Evolutionary conservation across 92 coral and sea anemone species (phyloP), one percentile per base, ranked within the genome.

Genomic region (Epizoanthus illoricatus): DNA sequence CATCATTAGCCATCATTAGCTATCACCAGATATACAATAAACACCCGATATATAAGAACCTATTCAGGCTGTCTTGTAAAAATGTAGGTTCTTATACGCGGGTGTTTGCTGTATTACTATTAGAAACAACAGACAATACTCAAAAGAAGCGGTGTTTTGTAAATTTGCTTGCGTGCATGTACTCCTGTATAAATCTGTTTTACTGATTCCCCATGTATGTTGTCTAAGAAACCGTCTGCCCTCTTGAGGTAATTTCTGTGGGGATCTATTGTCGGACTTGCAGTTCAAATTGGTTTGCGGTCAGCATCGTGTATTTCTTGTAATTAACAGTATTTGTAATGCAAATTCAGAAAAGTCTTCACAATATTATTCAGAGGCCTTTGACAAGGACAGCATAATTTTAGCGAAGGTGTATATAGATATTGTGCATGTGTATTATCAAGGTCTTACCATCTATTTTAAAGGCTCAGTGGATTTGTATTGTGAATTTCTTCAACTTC

Each of bases 311-410:
- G 21, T 62, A 59, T 63, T 43, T 43, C 33, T 78, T 62, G 43
- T 63, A 70, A 78, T 42, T 62, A 45, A 23, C 33, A 7, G 60
- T 41, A 28, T 75, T 75, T 74, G 67, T 59, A 23, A 16, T 40
- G 69, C 54, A 75, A 59, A 75, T 58, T 39, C 18, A 13, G 23
- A 18, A 57, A 1, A 5, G 6, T 62, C 24, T 20, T 1, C 23
- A 7, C 61, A 63, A 61, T n/a, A n/a, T 61, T 41, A 52, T 40
- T 7, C 52, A 52, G 56, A 36, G 6, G 18, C 5, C 23, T 12
- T 36, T 12, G 2, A 4, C 49, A 62, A 33, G 45, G 41, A 3
- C 23, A 55, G 65, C 7, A 47, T 10, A 17, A 40, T 52, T 28
- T 28, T 28, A 28, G 36, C 20, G 61, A 36, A 0, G 6, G 15